These are phyloP conservation scores for Euleptes europaea DNA, from an alignment of 2,113 vertebrate species.

Conservation along the genomic window DNA sequence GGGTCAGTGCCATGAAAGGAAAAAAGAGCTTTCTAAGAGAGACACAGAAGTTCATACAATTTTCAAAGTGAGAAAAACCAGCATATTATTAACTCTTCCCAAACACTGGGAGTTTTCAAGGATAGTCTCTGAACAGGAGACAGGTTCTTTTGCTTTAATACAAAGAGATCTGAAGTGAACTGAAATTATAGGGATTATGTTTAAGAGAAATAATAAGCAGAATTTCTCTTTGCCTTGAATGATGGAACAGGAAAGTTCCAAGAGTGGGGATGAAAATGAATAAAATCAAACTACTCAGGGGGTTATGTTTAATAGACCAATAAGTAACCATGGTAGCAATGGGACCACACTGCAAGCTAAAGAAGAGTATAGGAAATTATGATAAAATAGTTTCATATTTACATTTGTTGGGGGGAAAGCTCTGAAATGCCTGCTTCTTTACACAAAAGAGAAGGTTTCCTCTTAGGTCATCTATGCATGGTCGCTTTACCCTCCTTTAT, in stretches of 20 bases:
- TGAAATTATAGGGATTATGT: neutral
- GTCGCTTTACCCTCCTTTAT: too few relatives aligned
- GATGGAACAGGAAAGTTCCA: neutral
- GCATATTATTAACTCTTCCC: neutral
- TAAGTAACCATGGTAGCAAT: neutral
- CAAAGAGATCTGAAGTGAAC: neutral
- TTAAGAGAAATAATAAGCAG: slow-evolving; percentile 7
- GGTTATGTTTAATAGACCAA: neutral
- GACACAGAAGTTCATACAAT: slow-evolving; percentile 44
- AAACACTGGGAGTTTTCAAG: neutral
- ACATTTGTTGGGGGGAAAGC: neutral
- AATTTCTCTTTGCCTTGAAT: neutral
- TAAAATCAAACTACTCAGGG: neutral
- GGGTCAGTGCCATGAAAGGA: slow-evolving; percentile 61
- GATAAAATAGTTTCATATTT: neutral
- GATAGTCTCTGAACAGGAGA: neutral
- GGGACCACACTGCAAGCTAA: neutral
- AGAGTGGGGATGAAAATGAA: neutral
- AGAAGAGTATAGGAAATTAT: neutral
- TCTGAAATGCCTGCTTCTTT: neutral
- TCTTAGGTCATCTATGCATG: too few relatives aligned
- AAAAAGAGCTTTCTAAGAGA: slow-evolving; percentile 62
- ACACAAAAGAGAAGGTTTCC: neutral
- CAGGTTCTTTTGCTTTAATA: neutral
- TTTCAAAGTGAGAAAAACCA: slow-evolving; percentile 37